Evolutionary conservation across 2,797 vertebrate species (phyloP).

Genomic region (Atherinosoma microstoma): DNA sequence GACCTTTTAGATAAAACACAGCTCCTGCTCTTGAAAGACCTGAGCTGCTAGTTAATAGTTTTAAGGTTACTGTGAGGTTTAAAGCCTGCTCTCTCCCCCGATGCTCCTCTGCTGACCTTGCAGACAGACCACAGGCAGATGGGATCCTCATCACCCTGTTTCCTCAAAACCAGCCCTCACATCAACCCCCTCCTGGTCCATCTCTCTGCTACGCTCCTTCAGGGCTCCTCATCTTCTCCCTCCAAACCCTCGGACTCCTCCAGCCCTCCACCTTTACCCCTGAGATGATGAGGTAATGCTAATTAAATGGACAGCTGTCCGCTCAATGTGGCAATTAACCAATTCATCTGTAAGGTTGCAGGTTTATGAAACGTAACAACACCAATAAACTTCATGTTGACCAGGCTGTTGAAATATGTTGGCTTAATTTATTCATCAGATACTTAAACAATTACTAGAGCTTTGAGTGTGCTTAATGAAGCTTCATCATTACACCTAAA

Average conservation of each 20-base stretch:
- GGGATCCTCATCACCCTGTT: constrained; percentile 82
- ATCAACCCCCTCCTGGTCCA: constrained; percentile 36
- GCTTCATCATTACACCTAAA: not conserved
- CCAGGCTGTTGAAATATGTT: not conserved
- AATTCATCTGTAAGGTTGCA: constrained; percentile 60
- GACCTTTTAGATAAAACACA: constrained; percentile 50
- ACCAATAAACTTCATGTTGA: constrained; percentile 33
- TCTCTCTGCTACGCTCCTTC: constrained; percentile 45
- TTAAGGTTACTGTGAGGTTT: constrained; percentile 64
- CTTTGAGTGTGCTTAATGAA: not conserved
- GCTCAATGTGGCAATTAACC: constrained; percentile 75
- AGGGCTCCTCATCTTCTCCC: constrained; percentile 64
- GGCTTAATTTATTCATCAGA: constrained; percentile 6
- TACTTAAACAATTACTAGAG: not conserved
- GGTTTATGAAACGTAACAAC: constrained; percentile 46
- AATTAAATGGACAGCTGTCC: constrained; percentile 74
- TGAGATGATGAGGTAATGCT: constrained; percentile 73
- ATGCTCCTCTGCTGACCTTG: constrained; percentile 62
- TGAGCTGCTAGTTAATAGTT: constrained; percentile 64
- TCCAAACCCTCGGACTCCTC: constrained; percentile 49
- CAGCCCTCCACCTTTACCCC: constrained; percentile 71
- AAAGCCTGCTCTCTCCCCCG: constrained; percentile 55
- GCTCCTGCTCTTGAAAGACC: constrained; percentile 49
- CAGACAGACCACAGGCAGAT: constrained; percentile 78
- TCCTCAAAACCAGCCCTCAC: constrained; percentile 41